Evolutionary conservation across 2,888 invertebrate genomes (phyloP).

Genomic region (Tenthredo livida): DNA sequence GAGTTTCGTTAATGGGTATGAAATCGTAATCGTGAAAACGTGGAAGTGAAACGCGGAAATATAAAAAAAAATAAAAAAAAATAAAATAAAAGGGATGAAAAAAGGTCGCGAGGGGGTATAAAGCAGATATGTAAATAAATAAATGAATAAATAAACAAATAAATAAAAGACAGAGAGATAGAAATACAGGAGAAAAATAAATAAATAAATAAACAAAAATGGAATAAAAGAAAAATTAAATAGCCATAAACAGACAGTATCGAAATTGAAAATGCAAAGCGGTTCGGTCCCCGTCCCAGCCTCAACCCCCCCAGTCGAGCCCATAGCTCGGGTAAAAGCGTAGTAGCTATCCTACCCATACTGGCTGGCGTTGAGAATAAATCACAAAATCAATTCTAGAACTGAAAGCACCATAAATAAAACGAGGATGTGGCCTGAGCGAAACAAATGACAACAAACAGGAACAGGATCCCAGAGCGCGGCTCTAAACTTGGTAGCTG

Average conservation of each 20-base stretch:
- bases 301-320: not conserved
- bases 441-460: slow-evolving; percentile 52
- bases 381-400: slow-evolving; percentile 68
- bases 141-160: slow-evolving; percentile 4
- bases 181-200: not conserved
- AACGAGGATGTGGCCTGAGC: slow-evolving; percentile 60
- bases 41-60: not conserved
- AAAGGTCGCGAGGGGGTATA: not conserved
- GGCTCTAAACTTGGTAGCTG: slow-evolving; percentile 53
- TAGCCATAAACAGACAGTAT: slow-evolving; percentile 51
- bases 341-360: not conserved
- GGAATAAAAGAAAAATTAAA: slow-evolving; percentile 39
- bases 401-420: slow-evolving; percentile 68
- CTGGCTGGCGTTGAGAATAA: slow-evolving; percentile 62
- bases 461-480: slow-evolving; percentile 49
- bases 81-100: not conserved
- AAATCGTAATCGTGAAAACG: slow-evolving; percentile 37
- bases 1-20: slow-evolving; percentile 37
- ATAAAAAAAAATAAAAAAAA: not conserved
- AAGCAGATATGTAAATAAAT: not conserved
- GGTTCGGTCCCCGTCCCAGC: not conserved
- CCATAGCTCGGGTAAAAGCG: not conserved
- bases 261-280: slow-evolving; percentile 52
- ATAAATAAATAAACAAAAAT: not conserved
- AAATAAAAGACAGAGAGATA: not conserved